Conservation (phyloP, 2,888 invertebrate genomes). For the Drosophila mettleri region DNA sequence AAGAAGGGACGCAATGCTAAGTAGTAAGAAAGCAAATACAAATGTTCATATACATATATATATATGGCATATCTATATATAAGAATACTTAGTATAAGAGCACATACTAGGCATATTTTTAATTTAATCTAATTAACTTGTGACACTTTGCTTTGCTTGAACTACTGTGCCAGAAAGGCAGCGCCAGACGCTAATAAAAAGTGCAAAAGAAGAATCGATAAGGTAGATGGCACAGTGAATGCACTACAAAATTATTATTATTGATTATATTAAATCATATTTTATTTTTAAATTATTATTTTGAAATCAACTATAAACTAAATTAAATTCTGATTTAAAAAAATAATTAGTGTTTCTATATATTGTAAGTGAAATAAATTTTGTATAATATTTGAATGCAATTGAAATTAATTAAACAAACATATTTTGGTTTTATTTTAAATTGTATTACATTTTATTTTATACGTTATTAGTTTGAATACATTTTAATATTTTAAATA, state of each 20-base stretch:
- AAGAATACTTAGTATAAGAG: constrained; percentile 32
- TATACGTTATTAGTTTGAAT: too few species aligned
- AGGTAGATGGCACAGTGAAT: neutral
- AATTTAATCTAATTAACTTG: constrained; percentile 78
- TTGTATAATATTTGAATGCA: too few species aligned
- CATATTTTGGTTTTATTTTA: too few species aligned
- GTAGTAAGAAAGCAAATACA: constrained; percentile 25
- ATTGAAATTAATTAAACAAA: too few species aligned
- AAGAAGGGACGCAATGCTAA: constrained; percentile 11
- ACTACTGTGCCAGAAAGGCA: constrained; percentile 73
- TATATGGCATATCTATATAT: constrained; percentile 27
- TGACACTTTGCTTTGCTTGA: constrained; percentile 74
- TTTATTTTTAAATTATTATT: neutral
- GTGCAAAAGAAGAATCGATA: constrained; percentile 1
- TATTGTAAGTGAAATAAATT: too few species aligned
- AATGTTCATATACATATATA: constrained; percentile 28
- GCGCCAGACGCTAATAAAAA: constrained; percentile 5
- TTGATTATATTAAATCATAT: neutral
- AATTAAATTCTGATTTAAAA: too few species aligned
- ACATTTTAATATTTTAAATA: too few species aligned
- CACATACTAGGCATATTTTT: constrained; percentile 46
- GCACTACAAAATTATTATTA: neutral
- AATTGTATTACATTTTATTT: too few species aligned
- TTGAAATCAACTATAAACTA: too few species aligned
- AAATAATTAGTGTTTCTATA: too few species aligned